Evolutionary conservation across 2,113 vertebrate genomes (phyloP), one percentile per base, ranked within the genome.

Genomic region (Phyllostomus hastatus): DNA sequence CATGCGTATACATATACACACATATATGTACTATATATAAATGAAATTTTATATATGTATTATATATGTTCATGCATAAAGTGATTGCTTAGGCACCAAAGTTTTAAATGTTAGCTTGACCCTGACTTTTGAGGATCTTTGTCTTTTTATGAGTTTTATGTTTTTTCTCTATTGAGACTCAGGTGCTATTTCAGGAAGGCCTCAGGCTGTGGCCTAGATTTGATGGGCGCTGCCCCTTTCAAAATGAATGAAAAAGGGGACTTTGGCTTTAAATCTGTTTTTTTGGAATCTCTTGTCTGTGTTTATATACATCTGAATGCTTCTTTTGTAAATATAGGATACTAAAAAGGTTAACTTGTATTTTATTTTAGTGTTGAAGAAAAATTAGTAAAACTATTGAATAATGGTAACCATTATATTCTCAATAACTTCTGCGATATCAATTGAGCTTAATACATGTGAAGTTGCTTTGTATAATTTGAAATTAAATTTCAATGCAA

Each of bases 91-190:
- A 76, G 95, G 67, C 12, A 88, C 90, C 96, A 14, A 70, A 96
- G 94, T 86, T 96, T 87, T 98, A 66, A 97, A 72, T 83, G 16
- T 61, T 72, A 57, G 69, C 41, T 91, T 98, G 89, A 96, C 93
- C 94, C 97, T 97, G 91, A 91, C 88, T 87, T 82, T 46, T 70
- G 61, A 35, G 35, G 10, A 59, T 95, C 78, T 86, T 4, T 59
- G 95, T 94, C 69, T 82, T 69, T 96, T 91, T 70, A 85, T 93
- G 69, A 72, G 64, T 96, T 85, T 76, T 52, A 1, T 66, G 48
- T 79, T 90, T 64, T 82, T 73, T 81, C 5, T 46, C 33, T 8
- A 0, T 28, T 15, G 86, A 95, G 61, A 0, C 48, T 82, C 26
- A 2, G 24, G 19, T 69, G 17, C 57, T 78, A 19, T 93, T n/a